Base-by-base conservation (phyloP, 2,797 vertebrate genomes). In the Leptatherina wallacei region DNA sequence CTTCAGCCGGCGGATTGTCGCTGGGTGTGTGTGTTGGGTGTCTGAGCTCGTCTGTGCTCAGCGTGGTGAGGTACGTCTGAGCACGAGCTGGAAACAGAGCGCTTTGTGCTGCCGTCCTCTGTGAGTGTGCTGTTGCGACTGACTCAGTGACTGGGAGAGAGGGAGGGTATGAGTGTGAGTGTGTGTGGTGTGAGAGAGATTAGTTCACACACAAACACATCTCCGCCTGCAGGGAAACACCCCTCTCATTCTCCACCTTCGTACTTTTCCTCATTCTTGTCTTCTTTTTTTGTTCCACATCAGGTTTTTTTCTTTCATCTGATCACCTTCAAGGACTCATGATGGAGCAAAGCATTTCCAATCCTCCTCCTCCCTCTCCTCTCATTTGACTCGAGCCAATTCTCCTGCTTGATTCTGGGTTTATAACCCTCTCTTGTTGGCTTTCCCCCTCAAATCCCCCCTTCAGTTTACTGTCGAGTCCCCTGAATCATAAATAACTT, bases 401-500 rank as follows among this genome's bases (percentile, higher is more conserved):
- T 33, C 58, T 75, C 73, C 67, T 29, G 33, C 62, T 66, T 58
- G 20, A 72, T 72, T 71, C 63, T 65, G 27, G 14, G 47, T 69
- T 78, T 73, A 75, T 71, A 66, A 77, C 80, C 75, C 78, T 22
- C 38, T 82, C 61, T 77, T 83, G 60, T 78, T 81, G 56, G 67
- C 27, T 40, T 38, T 24, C 22, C 47, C 65, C 71, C 51, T 73
- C 71, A 35, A 51, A 54, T 10, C 60, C 55, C 55, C 36, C 24
- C 65, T 40, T 62, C 61, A 51, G 64, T 81, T 75, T 73, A 80
- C 82, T 59, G 64, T 54, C 72, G 73, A 75, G 57, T 83, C 81
- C 73, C 73, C 60, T 6, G 63, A 81, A 87, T 92, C 85, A 91
- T 93, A 65, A 91, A 92, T 92, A 91, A 93, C 75, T 91, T 78